Base-by-base conservation (phyloP, 2,888 invertebrate species). In the Caenorhabditis sulstoni region DNA sequence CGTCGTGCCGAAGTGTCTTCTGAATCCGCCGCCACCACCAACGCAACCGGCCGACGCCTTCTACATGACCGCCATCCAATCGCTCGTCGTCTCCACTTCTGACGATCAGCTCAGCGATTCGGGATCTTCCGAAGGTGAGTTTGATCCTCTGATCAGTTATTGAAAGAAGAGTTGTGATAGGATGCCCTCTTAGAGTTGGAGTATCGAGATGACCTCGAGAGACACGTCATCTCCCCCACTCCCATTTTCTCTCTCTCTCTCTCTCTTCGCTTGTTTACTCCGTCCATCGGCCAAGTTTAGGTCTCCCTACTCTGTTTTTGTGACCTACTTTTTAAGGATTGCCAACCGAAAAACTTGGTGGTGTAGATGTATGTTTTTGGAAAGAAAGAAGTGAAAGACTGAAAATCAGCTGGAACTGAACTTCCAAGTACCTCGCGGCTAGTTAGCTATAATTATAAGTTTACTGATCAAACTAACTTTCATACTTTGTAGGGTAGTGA, bases 31-130 rank as follows among this genome's bases (percentile, higher is more conserved):
- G 12, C 45, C 58, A 22, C 22, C 18, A 37, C 50, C 57, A 4
- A 14, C 47, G 9, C 22, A 18, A 11, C 55, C 58, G 16, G 58
- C 67, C 39, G 79, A 76, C 37, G 53, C 75, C 5, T 64, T 76
- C 41, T 71, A 67, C 52, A 55, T 80, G 75, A 52, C 68, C 8
- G 76, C 73, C 23, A 73, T 73, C 52, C 82, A 76, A 18, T 66
- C 81, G 9, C 20, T 81, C 39, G 73, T 79, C n/a, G 59, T 62
- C n/a, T 66, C 58, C 18, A 71, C 77, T 3, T 35, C 58, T 1
- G 71, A 71, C 18, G 66, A 71, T 57, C 66, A 71, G 57, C 41
- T 35, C n/a, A 67, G 61, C 22, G 73, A 67, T 9, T 12, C 49
- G 0, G 74, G 59, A 37, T 29, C 57, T 9, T 37, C 61, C 1